Percentiles rank a stretch among this genome's conserved stretches.
These are phyloP conservation scores for Bombus ignitus DNA, from an alignment of 1,140 invertebrate species.

Conservation along the genomic window DNA sequence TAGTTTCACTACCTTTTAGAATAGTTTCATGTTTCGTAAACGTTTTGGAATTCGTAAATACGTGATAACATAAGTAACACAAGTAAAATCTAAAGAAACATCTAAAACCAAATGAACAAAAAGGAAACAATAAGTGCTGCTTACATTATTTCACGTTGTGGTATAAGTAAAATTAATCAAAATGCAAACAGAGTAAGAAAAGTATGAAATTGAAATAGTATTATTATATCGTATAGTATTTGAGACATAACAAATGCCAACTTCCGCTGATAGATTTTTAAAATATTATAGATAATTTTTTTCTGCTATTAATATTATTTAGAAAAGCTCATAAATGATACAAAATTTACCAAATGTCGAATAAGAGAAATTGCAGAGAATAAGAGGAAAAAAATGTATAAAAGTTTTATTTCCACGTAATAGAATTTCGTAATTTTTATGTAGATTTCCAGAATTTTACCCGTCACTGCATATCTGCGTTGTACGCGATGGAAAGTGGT, in stretches of 20 bases:
- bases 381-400: too few species aligned
- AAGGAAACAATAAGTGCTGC: neutral
- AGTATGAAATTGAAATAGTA: neutral
- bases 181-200: neutral
- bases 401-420: too few species aligned
- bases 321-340: neutral
- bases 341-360: too few species aligned
- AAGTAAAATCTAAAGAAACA: neutral
- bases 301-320: too few species aligned
- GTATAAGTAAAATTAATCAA: neutral
- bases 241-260: too few species aligned
- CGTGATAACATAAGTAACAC: neutral
- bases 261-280: too few species aligned
- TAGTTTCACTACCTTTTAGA: neutral
- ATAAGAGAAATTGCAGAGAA: too few species aligned
- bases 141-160: neutral
- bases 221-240: too few species aligned
- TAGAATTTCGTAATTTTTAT: neutral
- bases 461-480: slow-evolving; percentile 4
- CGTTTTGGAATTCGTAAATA: too few species aligned
- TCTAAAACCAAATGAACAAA: neutral
- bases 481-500: slow-evolving; percentile 46
- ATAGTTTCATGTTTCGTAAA: neutral
- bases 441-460: neutral
- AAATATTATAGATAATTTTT: too few species aligned